Evolutionary conservation across 1,140 invertebrate genomes (phyloP).

Genomic region (Latrodectus geometricus): DNA sequence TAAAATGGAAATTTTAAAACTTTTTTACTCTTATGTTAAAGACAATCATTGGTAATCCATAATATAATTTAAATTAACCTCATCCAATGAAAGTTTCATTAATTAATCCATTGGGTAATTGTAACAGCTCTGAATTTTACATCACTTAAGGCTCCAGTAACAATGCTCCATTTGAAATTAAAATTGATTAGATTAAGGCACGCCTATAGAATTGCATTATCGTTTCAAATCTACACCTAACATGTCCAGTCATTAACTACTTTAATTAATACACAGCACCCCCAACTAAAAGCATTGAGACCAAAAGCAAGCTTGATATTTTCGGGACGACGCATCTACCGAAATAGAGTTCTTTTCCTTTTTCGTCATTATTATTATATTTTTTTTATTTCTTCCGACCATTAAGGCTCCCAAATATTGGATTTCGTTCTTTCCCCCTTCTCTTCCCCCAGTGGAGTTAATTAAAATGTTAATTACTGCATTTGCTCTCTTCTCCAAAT

Average conservation of each 20-base stretch:
- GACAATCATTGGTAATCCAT: no score
- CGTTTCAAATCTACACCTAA: conserved; percentile 1
- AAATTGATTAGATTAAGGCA: neutral
- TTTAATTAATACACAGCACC: conserved; percentile 40
- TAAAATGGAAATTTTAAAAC: no score
- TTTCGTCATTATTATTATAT: conserved; percentile 24
- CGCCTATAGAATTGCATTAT: conserved; percentile 11
- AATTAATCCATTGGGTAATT: no score
- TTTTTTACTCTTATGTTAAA: no score
- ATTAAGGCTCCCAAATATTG: conserved; percentile 59
- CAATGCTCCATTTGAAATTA: neutral
- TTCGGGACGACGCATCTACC: neutral
- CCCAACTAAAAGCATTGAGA: conserved; percentile 39
- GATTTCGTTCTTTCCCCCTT: conserved; percentile 31
- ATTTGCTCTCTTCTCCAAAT: conserved; percentile 58
- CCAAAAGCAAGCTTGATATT: conserved; percentile 41
- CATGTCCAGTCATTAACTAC: conserved; percentile 21
- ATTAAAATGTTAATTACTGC: conserved; percentile 61
- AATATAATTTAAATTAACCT: no score
- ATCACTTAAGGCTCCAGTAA: no score
- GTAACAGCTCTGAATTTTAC: no score
- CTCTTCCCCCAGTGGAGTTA: conserved; percentile 50
- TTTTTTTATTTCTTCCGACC: conserved; percentile 49
- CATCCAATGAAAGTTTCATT: no score
- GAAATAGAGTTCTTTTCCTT: neutral